phyloP scores from a whole-genome alignment of 2,797 vertebrate genomes.

The Amblyraja radiata region DNA sequence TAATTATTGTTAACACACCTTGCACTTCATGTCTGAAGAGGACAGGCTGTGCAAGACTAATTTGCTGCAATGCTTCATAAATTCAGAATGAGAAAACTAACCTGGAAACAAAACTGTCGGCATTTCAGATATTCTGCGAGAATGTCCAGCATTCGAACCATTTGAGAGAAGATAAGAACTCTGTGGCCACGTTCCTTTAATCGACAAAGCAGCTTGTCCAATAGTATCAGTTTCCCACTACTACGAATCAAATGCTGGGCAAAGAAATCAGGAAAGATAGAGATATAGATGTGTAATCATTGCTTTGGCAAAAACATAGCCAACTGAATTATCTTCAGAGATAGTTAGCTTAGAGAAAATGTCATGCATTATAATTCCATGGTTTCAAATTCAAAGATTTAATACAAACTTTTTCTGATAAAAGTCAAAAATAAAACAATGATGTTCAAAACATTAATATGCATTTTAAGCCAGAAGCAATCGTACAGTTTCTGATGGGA shows the following conservation, averaged over 20 bases:
- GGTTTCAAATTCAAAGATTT: neutral
- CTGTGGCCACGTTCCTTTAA: conserved; percentile 88
- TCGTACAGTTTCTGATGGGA: neutral
- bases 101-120: conserved; percentile 91
- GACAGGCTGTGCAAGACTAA: neutral
- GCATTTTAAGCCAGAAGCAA: neutral
- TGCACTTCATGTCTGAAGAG: neutral
- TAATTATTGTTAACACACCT: neutral
- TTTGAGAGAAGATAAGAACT: conserved; percentile 98
- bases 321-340: neutral
- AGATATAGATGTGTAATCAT: neutral
- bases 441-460: too few species aligned
- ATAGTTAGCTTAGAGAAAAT: neutral
- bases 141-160: conserved; percentile 99
- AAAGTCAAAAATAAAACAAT: neutral
- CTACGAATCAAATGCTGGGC: conserved; percentile 86
- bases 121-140: conserved; percentile 92
- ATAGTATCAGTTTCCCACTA: conserved; percentile 90
- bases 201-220: conserved; percentile 90
- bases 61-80: neutral
- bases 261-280: conserved; percentile 34
- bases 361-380: neutral
- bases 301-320: neutral
- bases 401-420: neutral
- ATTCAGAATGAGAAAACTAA: conserved; percentile 47